A percentile compares a stretch with the other conserved stretches of the same genome.
These are phyloP conservation scores for Thelaira solivaga DNA, from an alignment of 2,888 invertebrate species.

Conservation along the genomic window DNA sequence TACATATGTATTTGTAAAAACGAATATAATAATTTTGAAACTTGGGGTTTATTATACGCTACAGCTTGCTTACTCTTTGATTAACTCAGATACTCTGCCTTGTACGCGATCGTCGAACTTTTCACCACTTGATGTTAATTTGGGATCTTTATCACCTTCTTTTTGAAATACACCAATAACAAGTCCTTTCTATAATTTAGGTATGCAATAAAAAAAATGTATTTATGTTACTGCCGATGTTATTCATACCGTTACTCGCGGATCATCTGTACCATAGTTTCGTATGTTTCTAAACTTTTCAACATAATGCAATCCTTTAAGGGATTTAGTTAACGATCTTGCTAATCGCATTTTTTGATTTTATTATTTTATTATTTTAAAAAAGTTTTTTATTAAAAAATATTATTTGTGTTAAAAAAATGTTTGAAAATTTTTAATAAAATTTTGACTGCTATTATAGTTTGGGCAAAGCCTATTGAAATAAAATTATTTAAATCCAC, in stretches of 20 bases:
- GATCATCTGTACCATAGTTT: constrained; percentile 59
- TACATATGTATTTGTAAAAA: too few relatives aligned
- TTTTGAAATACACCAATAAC: constrained; percentile 79
- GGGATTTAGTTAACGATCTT: constrained; percentile 56
- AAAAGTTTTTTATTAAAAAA: constrained; percentile 57
- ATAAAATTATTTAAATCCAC: background rate
- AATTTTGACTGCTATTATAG: constrained; percentile 60
- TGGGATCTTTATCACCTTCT: constrained; percentile 75
- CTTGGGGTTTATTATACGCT: background rate
- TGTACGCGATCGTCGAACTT: constrained; percentile 78
- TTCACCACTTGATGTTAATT: constrained; percentile 78
- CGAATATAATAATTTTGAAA: background rate
- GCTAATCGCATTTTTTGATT: constrained; percentile 55
- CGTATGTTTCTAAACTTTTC: constrained; percentile 6
- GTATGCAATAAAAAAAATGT: background rate
- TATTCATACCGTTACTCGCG: constrained; percentile 62
- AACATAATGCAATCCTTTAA: constrained; percentile 43
- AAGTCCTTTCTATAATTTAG: constrained; percentile 77
- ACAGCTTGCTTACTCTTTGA: constrained; percentile 74
- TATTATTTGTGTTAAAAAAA: constrained; percentile 60
- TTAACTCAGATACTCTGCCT: constrained; percentile 77
- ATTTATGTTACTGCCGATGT: background rate
- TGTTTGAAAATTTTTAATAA: constrained; percentile 60
- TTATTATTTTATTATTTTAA: constrained; percentile 53
- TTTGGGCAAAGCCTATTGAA: constrained; percentile 63